phyloP scores from a whole-genome alignment of 2,888 invertebrate genomes.

The Parnassius apollo region DNA sequence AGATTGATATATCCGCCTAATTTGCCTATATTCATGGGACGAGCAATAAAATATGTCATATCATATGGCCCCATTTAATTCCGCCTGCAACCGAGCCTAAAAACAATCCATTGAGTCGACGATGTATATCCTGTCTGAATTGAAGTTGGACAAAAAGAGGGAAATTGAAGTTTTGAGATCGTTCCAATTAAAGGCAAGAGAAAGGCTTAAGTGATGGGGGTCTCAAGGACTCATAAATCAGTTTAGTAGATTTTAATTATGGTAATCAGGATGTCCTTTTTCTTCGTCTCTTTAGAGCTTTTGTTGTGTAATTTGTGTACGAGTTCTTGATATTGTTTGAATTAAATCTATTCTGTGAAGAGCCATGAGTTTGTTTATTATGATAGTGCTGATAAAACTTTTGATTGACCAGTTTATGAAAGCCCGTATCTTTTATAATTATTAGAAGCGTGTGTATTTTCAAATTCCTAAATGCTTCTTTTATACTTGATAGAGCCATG shows the following conservation, averaged over 20 bases:
- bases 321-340: slow-evolving; percentile 36
- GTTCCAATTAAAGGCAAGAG: slow-evolving; percentile 63
- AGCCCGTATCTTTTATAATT: slow-evolving; percentile 1
- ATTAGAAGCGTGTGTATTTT: slow-evolving; percentile 3
- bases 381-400: slow-evolving; percentile 10
- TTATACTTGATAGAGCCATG: too few relatives aligned
- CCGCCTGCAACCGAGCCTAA: slow-evolving; percentile 62
- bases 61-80: slow-evolving; percentile 62
- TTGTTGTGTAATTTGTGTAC: slow-evolving; percentile 47
- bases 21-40: slow-evolving; percentile 64
- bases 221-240: slow-evolving; percentile 55
- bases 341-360: slow-evolving; percentile 37
- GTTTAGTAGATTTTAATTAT: slow-evolving; percentile 56
- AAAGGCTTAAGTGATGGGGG: slow-evolving; percentile 70
- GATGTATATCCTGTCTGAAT: slow-evolving; percentile 67
- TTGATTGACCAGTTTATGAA: slow-evolving; percentile 10
- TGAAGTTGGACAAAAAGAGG: slow-evolving; percentile 59
- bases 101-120: slow-evolving; percentile 66
- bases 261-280: slow-evolving; percentile 55
- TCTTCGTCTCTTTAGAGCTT: slow-evolving; percentile 39
- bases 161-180: slow-evolving; percentile 62
- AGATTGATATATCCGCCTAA: slow-evolving; percentile 80
- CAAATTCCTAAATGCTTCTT: too few relatives aligned
- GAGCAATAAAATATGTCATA: slow-evolving; percentile 76
- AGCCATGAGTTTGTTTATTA: slow-evolving; percentile 14